These are phyloP conservation scores for Phaedon cochleariae DNA, from an alignment of 2,888 invertebrate species.

Conservation along the genomic window DNA sequence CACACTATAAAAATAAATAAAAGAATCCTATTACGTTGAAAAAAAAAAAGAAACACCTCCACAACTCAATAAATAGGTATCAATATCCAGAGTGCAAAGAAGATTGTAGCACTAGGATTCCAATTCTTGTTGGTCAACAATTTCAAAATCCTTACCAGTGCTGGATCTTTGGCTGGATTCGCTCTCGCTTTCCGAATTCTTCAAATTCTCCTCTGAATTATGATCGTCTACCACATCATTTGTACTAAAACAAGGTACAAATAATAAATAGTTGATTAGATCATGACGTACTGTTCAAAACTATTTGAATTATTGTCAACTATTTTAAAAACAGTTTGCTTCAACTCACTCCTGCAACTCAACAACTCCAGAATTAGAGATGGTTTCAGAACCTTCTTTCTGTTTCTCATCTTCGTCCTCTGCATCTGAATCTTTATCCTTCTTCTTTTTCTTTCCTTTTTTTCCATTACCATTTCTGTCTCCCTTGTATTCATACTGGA, in stretches of 20 bases:
- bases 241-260: too few relatives aligned
- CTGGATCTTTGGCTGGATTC: slow-evolving; percentile 83
- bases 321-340: too few relatives aligned
- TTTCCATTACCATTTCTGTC: slow-evolving; percentile 66
- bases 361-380: slow-evolving; percentile 24
- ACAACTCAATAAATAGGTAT: background rate
- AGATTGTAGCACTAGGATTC: slow-evolving; percentile 29
- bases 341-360: slow-evolving; percentile 33
- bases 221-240: slow-evolving; percentile 65
- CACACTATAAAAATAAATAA: slow-evolving; percentile 28
- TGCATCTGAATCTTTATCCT: slow-evolving; percentile 82
- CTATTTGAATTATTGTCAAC: too few relatives aligned
- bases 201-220: slow-evolving; percentile 32
- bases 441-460: slow-evolving; percentile 76
- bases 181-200: slow-evolving; percentile 80
- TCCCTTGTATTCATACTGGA: slow-evolving; percentile 84
- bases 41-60: background rate
- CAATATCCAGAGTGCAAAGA: background rate
- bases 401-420: slow-evolving; percentile 63
- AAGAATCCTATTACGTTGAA: slow-evolving; percentile 10
- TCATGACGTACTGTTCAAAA: too few relatives aligned
- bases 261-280: too few relatives aligned
- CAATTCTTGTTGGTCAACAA: slow-evolving; percentile 75
- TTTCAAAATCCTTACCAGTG: slow-evolving; percentile 88
- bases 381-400: slow-evolving; percentile 23